Conservation (phyloP, 2,113 vertebrate genomes). For the Lichenostomus cassidix region DNA sequence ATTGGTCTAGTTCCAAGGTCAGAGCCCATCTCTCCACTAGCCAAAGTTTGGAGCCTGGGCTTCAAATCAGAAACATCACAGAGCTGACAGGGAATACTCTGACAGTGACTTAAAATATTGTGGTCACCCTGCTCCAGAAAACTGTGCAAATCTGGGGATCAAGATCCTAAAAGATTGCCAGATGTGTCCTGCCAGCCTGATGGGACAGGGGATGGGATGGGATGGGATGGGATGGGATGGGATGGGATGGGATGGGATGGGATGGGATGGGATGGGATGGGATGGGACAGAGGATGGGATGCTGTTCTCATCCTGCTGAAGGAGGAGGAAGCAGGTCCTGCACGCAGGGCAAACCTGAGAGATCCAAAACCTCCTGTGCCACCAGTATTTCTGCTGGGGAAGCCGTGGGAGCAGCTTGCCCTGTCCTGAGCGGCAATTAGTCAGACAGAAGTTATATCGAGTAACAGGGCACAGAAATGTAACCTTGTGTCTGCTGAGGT, state of each 20-base stretch:
- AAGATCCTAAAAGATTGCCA: background rate
- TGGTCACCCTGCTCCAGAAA: background rate
- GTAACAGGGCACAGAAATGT: background rate
- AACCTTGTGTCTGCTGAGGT: slow-evolving; percentile 3
- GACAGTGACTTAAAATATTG: background rate
- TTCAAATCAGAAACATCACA: background rate
- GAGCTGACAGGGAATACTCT: background rate
- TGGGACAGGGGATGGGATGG: no score
- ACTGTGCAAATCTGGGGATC: background rate
- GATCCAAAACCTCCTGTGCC: background rate
- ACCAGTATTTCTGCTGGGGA: background rate
- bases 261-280: no score
- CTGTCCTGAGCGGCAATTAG: background rate
- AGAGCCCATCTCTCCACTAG: background rate
- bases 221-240: no score
- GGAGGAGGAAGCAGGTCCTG: background rate
- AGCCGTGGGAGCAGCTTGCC: background rate
- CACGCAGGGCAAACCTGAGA: background rate
- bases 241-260: no score
- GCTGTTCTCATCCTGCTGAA: background rate
- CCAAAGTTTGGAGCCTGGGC: background rate
- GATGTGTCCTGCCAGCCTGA: background rate
- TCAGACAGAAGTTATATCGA: background rate
- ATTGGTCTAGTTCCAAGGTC: background rate
- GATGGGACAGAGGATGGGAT: no score